These are phyloP conservation scores for Malacoctenus gilli DNA, from an alignment of 2,797 vertebrate species.

Conservation along the genomic window DNA sequence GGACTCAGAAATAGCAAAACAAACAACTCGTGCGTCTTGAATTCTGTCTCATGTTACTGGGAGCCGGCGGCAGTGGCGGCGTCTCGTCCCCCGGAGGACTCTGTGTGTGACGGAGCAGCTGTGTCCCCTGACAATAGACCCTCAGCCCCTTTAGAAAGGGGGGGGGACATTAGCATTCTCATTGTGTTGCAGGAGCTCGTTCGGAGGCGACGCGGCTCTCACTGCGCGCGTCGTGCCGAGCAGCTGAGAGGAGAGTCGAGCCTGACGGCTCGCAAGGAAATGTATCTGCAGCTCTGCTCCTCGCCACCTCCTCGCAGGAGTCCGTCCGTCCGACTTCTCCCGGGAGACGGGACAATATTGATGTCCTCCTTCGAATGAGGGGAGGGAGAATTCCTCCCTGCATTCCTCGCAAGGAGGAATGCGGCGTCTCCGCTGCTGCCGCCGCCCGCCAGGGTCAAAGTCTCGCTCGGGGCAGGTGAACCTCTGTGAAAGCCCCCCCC, in stretches of 20 bases:
- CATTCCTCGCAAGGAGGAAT: conserved; percentile 67
- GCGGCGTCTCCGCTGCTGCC: conserved; percentile 29
- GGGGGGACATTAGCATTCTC: conserved; percentile 64
- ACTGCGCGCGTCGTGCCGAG: conserved; percentile 17
- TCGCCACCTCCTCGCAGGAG: no score
- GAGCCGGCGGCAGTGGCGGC: conserved; percentile 27
- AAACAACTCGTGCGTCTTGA: no score
- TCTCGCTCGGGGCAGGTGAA: conserved; percentile 2
- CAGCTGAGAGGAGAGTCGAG: not conserved
- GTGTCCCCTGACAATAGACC: conserved; percentile 58
- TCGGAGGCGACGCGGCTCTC: conserved; percentile 24
- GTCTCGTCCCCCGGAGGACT: conserved; percentile 34
- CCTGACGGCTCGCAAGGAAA: no score
- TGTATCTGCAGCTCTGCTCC: no score
- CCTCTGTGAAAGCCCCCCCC: no score
- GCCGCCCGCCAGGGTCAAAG: conserved; percentile 7
- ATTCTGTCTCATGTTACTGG: no score
- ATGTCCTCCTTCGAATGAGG: conserved; percentile 25
- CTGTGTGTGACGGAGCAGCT: conserved; percentile 62
- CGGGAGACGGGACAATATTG: conserved; percentile 32
- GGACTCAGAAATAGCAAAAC: no score
- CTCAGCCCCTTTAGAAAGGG: conserved; percentile 34
- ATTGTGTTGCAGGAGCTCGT: conserved; percentile 48
- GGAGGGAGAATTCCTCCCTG: conserved; percentile 47
- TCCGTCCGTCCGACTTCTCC: conserved; percentile 1